These are phyloP conservation scores for Palaemon carinicauda DNA, from an alignment of 1,140 invertebrate genomes.

Conservation along the genomic window DNA sequence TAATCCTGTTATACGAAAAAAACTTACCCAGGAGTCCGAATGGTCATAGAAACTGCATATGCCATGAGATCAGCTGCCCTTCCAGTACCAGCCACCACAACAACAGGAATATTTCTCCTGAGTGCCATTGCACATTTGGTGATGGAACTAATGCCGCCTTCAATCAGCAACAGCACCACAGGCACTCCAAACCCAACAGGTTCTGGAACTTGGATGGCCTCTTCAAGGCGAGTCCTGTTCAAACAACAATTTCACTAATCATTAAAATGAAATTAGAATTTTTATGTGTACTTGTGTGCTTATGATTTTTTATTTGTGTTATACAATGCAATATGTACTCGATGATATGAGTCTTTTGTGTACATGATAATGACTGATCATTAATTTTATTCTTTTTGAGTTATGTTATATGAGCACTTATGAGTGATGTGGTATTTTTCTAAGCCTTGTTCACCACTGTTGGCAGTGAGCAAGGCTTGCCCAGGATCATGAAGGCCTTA, in stretches of 20 bases:
- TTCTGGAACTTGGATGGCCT: constrained; percentile 57
- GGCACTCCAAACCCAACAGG: constrained; percentile 63
- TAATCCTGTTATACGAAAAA: not conserved
- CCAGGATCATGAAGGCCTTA: too few relatives aligned
- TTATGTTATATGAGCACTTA: too few relatives aligned
- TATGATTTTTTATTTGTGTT: too few relatives aligned
- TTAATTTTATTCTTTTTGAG: too few relatives aligned
- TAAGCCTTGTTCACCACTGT: too few relatives aligned
- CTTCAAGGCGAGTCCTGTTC: constrained; percentile 47
- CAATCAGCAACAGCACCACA: constrained; percentile 65
- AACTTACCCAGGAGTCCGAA: constrained; percentile 43
- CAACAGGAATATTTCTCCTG: constrained; percentile 63
- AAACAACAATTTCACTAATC: not conserved
- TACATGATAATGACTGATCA: too few relatives aligned
- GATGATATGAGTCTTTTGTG: too few relatives aligned
- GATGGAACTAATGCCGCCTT: constrained; percentile 65
- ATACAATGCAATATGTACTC: too few relatives aligned
- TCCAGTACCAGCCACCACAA: constrained; percentile 66
- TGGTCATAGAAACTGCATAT: constrained; percentile 61
- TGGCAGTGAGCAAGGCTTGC: too few relatives aligned
- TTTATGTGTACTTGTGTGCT: not conserved
- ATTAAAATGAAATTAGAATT: not conserved
- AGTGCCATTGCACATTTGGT: constrained; percentile 63
- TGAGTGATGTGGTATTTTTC: too few relatives aligned
- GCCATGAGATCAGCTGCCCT: constrained; percentile 68